These are phyloP conservation scores for Felis catus DNA, from an alignment of 2,113 vertebrate species.

Conservation along the genomic window F.catus_Fca126_mat1.0 CM031420.1:39929501-39930000, in stretches of 20 bases:
- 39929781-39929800: not conserved
- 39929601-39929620: conserved; percentile 5
- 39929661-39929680: conserved; percentile 50
- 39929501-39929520: conserved; percentile 29
- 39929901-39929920: not conserved
- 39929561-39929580: not conserved
- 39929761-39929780: conserved; percentile 53
- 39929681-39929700: conserved; percentile 31
- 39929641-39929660: conserved; percentile 35
- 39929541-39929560: conserved; percentile 57
- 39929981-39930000: not conserved
- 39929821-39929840: conserved; percentile 23
- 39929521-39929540: conserved; percentile 42
- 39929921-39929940: not conserved
- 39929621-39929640: not conserved
- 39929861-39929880: not conserved
- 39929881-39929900: not conserved
- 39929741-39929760: conserved; percentile 19
- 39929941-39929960: not conserved
- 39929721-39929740: conserved; percentile 34
- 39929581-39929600: conserved; percentile 50
- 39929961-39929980: not conserved
- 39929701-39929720: conserved; percentile 47
- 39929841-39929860: not conserved
- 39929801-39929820: not conserved